These are phyloP conservation scores for Digitonthophagus gazella DNA, from an alignment of 2,888 invertebrate genomes.

Conservation along the genomic window DNA sequence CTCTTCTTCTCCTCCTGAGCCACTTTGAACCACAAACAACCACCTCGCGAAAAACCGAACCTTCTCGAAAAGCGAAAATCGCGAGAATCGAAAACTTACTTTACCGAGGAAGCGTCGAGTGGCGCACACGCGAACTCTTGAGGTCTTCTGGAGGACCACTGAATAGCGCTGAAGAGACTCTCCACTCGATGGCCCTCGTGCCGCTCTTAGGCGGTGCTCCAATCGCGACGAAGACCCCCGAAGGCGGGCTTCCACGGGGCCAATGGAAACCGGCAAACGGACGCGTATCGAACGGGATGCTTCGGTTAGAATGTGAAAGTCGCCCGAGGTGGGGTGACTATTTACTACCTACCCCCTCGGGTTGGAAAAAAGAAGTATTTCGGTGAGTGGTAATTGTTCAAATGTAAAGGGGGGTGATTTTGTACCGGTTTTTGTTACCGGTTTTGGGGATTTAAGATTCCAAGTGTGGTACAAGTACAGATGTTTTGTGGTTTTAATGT, in stretches of 20 bases:
- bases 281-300: slow-evolving; percentile 34
- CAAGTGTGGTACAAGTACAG: slow-evolving; percentile 15
- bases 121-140: slow-evolving; percentile 50
- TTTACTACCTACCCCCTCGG: neutral
- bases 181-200: slow-evolving; percentile 50
- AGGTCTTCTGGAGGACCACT: slow-evolving; percentile 51
- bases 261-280: slow-evolving; percentile 39
- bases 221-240: slow-evolving; percentile 35
- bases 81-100: neutral
- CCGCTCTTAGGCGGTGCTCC: slow-evolving; percentile 44
- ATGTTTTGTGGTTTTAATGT: slow-evolving; percentile 18
- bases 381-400: slow-evolving; percentile 28
- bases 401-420: slow-evolving; percentile 24
- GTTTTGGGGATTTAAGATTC: neutral
- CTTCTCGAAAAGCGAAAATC: slow-evolving; percentile 5
- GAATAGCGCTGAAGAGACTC: slow-evolving; percentile 51
- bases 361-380: neutral
- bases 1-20: slow-evolving; percentile 45
- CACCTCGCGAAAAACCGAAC: slow-evolving; percentile 18
- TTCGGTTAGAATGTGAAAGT: slow-evolving; percentile 36
- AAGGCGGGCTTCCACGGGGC: slow-evolving; percentile 44
- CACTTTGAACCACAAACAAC: slow-evolving; percentile 39
- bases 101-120: slow-evolving; percentile 37
- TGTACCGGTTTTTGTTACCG: slow-evolving; percentile 22
- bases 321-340: neutral